Base-by-base conservation (phyloP, 92 coral and sea anemone genomes). In the Pocillopora meandrina region DNA sequence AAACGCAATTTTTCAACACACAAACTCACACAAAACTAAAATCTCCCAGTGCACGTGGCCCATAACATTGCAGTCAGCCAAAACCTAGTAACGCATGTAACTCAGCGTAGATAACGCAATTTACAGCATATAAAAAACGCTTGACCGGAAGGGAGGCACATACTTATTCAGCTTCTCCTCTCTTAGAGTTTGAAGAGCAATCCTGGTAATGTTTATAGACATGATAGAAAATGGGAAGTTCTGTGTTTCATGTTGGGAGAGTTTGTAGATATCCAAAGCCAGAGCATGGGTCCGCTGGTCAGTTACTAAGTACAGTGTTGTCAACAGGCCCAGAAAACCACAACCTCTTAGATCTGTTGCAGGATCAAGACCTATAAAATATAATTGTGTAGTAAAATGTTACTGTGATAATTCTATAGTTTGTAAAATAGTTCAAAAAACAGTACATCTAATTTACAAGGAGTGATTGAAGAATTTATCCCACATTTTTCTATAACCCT, bases 131-230 rank as follows among this genome's bases (percentile, higher is more conserved):
- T 18, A 18, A 18, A 66, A 66, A 66, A 66, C 36, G 36, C 72
- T 3, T 5, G 3, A 12, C 0, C 1, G 20, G 12, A 20, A 12
- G 21, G 31, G 21, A 20, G 31, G 65, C 18, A 74, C 97, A 69
- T 77, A 96, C 98, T 92, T 96, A 85, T 96, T 96, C 2, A 96
- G 90, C 47, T 94, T 93, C 33, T 90, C 98, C 75, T 96, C 98
- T 81, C 98, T 87, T 58, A 96, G 90, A 20, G 98, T 87, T 61
- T 92, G 98, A 10, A 96, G 93, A 61, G 98, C 98, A 59, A 96
- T 96, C 58, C 98, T 90, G 23, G 98, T 96, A 74, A 96, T 92
- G 90, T 96, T 96, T 72, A 96, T 96, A 11, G 98, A 96, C 98
- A 96, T 96, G 76, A 96, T 87, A 76, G 96, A 86, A 85, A 96